These are phyloP conservation scores for Terebella lapidaria DNA, from an alignment of 2,888 invertebrate genomes.

Conservation along the genomic window DNA sequence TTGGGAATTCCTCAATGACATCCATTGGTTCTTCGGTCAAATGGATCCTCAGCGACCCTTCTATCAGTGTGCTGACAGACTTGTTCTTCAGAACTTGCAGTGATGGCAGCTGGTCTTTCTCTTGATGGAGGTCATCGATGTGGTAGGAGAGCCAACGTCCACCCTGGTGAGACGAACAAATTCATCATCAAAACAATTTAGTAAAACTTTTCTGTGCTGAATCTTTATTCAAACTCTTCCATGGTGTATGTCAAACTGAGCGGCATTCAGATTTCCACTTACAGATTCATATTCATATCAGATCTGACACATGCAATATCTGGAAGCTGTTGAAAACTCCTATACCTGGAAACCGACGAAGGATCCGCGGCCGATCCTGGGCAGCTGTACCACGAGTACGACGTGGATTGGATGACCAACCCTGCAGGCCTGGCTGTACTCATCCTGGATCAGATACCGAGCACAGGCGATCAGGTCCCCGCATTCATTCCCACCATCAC, in stretches of 20 bases:
- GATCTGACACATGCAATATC: no score
- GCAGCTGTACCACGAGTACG: slow-evolving; percentile 39
- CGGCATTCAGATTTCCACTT: no score
- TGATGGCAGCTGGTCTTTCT: slow-evolving; percentile 8
- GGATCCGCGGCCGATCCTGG: slow-evolving; percentile 34
- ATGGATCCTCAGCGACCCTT: neutral
- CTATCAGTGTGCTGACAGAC: slow-evolving; percentile 17
- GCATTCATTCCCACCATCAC: slow-evolving; percentile 42
- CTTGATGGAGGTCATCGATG: slow-evolving; percentile 36
- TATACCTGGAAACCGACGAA: slow-evolving; percentile 44
- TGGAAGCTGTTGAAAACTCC: no score
- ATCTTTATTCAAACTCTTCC: no score
- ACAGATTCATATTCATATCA: no score
- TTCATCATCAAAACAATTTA: no score
- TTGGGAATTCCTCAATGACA: neutral
- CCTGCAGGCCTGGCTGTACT: slow-evolving; percentile 13
- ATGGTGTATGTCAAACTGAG: no score
- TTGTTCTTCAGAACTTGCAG: slow-evolving; percentile 12
- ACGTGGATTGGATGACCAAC: slow-evolving; percentile 26
- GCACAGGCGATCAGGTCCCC: slow-evolving; percentile 41
- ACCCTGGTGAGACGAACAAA: no score
- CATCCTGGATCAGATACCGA: slow-evolving; percentile 37
- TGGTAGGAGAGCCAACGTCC: slow-evolving; percentile 44
- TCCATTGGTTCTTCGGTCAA: no score
- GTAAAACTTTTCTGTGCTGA: no score